phyloP scores from a whole-genome alignment of 2,797 vertebrate species.

The Alca torda region DNA sequence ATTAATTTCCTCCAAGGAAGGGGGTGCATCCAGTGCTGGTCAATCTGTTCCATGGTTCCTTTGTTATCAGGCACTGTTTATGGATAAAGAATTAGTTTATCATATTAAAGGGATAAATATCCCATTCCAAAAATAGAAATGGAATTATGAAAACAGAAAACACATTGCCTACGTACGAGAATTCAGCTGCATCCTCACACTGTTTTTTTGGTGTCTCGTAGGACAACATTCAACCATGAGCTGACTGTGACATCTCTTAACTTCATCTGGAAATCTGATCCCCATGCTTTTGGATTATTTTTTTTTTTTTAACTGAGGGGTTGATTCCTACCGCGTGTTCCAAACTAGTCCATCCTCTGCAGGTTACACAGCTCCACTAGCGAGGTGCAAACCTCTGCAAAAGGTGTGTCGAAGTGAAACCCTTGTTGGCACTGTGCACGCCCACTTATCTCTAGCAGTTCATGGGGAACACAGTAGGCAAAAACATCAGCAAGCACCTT shows the following conservation, averaged over 20 bases:
- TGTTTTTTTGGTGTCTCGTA: neutral
- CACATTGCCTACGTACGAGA: neutral
- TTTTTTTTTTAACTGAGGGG: neutral
- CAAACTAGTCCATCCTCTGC: neutral
- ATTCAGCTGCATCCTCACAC: neutral
- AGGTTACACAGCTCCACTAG: neutral
- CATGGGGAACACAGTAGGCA: rapidly evolving
- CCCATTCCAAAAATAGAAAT: neutral
- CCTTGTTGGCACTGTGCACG: neutral
- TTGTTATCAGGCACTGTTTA: neutral
- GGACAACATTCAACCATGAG: neutral
- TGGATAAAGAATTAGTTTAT: neutral
- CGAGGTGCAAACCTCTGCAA: neutral
- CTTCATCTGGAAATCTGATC: neutral
- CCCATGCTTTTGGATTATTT: neutral
- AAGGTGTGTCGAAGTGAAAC: neutral
- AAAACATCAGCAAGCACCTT: neutral
- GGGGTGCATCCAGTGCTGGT: neutral
- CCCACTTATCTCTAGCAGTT: neutral
- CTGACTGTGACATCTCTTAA: neutral
- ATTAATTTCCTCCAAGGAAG: neutral
- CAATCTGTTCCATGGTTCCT: neutral
- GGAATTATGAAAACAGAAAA: neutral
- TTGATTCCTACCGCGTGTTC: rapidly evolving
- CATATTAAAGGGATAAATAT: neutral